Base-by-base conservation (phyloP, 2,888 invertebrate genomes). In the Himalopsyche anomala region DNA sequence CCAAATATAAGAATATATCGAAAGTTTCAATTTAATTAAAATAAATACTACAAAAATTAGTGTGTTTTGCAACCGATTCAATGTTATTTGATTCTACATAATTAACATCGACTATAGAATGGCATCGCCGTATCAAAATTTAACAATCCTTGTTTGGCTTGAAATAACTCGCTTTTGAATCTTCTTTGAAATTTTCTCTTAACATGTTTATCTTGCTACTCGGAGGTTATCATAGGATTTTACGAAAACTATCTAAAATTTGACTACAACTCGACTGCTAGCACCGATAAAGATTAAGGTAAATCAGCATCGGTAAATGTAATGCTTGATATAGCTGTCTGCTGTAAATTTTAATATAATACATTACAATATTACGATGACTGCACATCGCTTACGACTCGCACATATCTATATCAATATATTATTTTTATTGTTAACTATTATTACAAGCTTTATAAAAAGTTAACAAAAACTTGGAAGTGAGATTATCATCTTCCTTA, bases 81-180 rank as follows among this genome's bases (percentile, higher is more conserved):
- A 51, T 51, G 15, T 51, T 15, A 51, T 51, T 51, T 51, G 51
- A 51, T 15, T 51, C 15, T 15, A 4, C 12, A 51, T 51, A 12
- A 62, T 38, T 28, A 74, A 74, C 74, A 74, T 74, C 11, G 28
- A 5, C 36, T 38, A 11, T 36, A 36, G 5, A 74, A 74, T 74
- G 38, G 38, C 51, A 51, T 15, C 51, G 4, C 5, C 5, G 12
- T 51, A 51, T 51, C 8, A 8, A 51, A 51, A 51, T 51, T 51
- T 51, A 51, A 51, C 51, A 51, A 51, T 51, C 12, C 0, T 8
- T 74, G 74, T 69, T 69, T 74, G 9, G 74, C 74, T 74, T 38
- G 4, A 74, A 74, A 36, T 74, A 74, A 74, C 15, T 19, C 28
- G 62, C 62, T 62, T 62, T 62, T 62, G 28, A 62, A 28, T 62